These are phyloP conservation scores for Coptotermes formosanus DNA, from an alignment of 1,140 invertebrate genomes.

Conservation along the genomic window DNA sequence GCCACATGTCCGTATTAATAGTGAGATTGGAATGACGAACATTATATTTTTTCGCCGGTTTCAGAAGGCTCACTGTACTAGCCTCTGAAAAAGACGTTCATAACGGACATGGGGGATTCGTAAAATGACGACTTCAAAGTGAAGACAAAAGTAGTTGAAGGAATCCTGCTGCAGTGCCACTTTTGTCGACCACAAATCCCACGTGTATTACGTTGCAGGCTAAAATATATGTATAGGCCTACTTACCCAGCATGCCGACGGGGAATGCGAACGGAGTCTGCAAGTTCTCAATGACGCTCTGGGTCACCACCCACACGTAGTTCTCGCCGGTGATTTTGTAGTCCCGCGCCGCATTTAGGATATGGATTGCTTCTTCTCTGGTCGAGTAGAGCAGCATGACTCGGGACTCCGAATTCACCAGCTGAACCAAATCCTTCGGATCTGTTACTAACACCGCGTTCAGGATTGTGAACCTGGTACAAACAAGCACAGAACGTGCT, in stretches of 20 bases:
- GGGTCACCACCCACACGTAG: conserved; percentile 96
- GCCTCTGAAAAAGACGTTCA: too few relatives aligned
- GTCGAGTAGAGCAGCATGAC: conserved; percentile 93
- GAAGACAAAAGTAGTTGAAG: too few relatives aligned
- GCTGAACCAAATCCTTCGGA: conserved; percentile 60
- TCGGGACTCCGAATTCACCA: conserved; percentile 87
- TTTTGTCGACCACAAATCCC: too few relatives aligned
- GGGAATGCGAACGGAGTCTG: conserved; percentile 82
- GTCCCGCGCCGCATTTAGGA: conserved; percentile 75
- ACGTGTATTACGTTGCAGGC: not conserved
- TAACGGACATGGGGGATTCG: too few relatives aligned
- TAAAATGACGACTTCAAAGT: too few relatives aligned
- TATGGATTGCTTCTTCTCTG: conserved; percentile 79
- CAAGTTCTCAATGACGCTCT: conserved; percentile 81
- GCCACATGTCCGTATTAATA: too few relatives aligned
- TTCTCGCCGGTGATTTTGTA: conserved; percentile 89
- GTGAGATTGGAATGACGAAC: too few relatives aligned
- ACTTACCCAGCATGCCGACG: conserved; percentile 88
- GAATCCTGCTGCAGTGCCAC: too few relatives aligned
- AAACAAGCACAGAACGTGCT: not conserved
- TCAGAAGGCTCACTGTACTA: too few relatives aligned
- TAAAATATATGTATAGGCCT: not conserved
- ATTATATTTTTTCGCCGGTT: too few relatives aligned
- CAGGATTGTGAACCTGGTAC: conserved; percentile 70
- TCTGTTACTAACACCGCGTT: conserved; percentile 79